Base-by-base conservation (phyloP, 2,888 invertebrate genomes). In the Choreutis nemorana region DNA sequence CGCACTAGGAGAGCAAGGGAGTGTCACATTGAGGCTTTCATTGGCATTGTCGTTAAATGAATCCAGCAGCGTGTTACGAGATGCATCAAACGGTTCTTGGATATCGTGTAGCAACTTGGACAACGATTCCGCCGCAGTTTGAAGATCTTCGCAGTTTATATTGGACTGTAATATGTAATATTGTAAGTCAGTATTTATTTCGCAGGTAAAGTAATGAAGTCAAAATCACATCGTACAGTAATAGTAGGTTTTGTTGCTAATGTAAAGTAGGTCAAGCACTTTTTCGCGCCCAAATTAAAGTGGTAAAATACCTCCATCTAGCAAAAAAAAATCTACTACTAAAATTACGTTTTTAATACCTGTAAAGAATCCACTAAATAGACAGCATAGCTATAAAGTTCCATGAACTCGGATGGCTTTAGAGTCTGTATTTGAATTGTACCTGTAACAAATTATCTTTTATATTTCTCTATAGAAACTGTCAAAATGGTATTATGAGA, bases 381-480 rank as follows among this genome's bases (percentile, higher is more conserved):
- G 1, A 77, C 62, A 2, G 82, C 78, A 31, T 73, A 66, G 30
- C 81, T 82, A 40, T 81, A 81, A 45, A 78, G 65, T 31, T 81
- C 57, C 72, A 84, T 70, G 32, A 72, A 67, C 26, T 79, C 67
- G 34, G 55, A 45, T 23, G 83, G 82, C 30, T 64, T 50, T 22
- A 81, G 59, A n/a, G n/a, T n/a, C n/a, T n/a, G n/a, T n/a, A n/a
- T n/a, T n/a, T n/a, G n/a, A 29, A 82, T 77, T 47, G 75, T 72
- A 23, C 81, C 81, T 53, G 65, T 44, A 48, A 81, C 49, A 45
- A 50, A 49, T 16, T n/a, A n/a, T n/a, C n/a, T n/a, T n/a, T n/a
- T n/a, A n/a, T n/a, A n/a, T n/a, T n/a, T n/a, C n/a, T n/a, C n/a
- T n/a, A n/a, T n/a, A n/a, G n/a, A 14, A 26, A 10, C 10, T 23